Conservation (phyloP, 2,113 vertebrate species). For the Amia ocellicauda region DNA sequence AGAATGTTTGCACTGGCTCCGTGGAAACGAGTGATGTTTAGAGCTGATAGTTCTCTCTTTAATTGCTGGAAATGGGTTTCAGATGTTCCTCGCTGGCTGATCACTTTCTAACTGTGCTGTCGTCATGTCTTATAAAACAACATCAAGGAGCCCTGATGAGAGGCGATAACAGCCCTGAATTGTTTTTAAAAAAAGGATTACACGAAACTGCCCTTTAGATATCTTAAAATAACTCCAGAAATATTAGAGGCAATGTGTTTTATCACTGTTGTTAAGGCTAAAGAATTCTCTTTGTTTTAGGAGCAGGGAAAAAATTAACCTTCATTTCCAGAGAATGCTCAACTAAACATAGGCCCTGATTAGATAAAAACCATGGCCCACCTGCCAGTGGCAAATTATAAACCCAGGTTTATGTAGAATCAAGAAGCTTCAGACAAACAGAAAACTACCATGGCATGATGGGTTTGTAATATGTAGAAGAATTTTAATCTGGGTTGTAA, state of each 20-base stretch:
- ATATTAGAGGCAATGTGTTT: constrained; percentile 36
- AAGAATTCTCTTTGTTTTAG: too few relatives aligned
- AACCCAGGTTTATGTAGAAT: too few relatives aligned
- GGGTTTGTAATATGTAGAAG: too few relatives aligned
- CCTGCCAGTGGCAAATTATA: too few relatives aligned
- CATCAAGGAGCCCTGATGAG: constrained; percentile 60
- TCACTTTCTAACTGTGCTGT: constrained; percentile 59
- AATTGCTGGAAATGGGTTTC: constrained; percentile 73
- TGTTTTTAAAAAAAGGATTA: constrained; percentile 41
- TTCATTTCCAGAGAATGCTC: too few relatives aligned
- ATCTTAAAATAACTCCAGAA: constrained; percentile 54
- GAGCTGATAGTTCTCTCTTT: constrained; percentile 68
- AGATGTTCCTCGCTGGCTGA: constrained; percentile 66
- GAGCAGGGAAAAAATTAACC: too few relatives aligned
- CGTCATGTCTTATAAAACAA: constrained; percentile 68
- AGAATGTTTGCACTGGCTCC: constrained; percentile 60
- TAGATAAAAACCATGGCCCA: too few relatives aligned
- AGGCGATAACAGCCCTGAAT: constrained; percentile 56
- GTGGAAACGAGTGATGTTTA: constrained; percentile 69
- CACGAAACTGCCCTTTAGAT: constrained; percentile 47
- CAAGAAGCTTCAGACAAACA: too few relatives aligned
- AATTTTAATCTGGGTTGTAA: too few relatives aligned
- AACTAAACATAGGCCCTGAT: too few relatives aligned
- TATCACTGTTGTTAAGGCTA: too few relatives aligned
- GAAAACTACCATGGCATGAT: too few relatives aligned